Evolutionary conservation across 1,140 invertebrate species (phyloP).

Genomic region (Trachymyrmex septentrionalis): DNA sequence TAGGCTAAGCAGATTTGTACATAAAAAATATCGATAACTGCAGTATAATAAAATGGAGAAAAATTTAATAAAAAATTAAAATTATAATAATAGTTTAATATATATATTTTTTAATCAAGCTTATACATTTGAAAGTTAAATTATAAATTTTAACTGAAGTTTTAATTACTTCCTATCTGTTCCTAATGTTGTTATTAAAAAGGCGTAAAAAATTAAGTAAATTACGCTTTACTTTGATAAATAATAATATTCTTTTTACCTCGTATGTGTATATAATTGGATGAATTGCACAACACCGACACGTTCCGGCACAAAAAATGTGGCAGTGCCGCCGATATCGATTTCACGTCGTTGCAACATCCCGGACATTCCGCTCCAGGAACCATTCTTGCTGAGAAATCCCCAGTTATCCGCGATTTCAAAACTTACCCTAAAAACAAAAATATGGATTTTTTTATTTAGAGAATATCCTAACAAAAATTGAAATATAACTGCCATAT

Average conservation of each 20-base stretch:
- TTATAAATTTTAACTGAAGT: too few species aligned
- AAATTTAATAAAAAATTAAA: conserved; percentile 13
- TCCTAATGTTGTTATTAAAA: neutral
- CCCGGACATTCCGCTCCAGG: conserved; percentile 90
- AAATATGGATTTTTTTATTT: neutral
- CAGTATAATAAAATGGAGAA: neutral
- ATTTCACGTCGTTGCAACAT: conserved; percentile 87
- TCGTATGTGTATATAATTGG: conserved; percentile 88
- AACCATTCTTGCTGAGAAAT: conserved; percentile 82
- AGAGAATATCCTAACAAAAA: too few species aligned
- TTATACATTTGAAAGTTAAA: too few species aligned
- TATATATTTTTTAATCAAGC: too few species aligned
- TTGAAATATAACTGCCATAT: too few species aligned
- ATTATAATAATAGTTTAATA: neutral
- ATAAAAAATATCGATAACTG: neutral
- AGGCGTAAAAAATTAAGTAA: neutral
- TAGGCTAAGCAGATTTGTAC: conserved; percentile 79
- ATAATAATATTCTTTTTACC: conserved; percentile 63
- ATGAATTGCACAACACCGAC: conserved; percentile 88
- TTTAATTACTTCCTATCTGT: neutral
- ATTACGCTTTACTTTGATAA: neutral
- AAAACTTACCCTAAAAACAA: conserved; percentile 82
- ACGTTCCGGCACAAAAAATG: conserved; percentile 88
- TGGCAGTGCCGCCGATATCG: conserved; percentile 89
- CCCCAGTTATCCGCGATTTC: conserved; percentile 87